Evolutionary conservation across 2,888 invertebrate genomes (phyloP), one percentile per base, ranked within the genome.

Genomic region (Eumacrocentrus americanus): DNA sequence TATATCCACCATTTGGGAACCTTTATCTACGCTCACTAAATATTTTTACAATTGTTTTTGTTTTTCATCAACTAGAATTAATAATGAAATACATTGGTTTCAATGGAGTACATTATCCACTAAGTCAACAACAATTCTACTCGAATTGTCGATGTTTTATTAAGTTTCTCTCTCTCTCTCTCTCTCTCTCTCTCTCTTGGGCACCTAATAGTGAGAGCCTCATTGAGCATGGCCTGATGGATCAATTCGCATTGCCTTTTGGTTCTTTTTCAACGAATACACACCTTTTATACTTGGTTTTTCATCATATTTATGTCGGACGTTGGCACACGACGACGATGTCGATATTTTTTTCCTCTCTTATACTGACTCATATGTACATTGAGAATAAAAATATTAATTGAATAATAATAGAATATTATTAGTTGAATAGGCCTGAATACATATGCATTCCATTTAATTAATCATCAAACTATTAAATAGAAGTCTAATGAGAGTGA

Each of bases 301-400:
- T 53, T 35, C 54, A 38, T 56, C 42, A 42, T 37, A 58, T 47
- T 40, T 60, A 55, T 58, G 20, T 9, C n/a, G 20, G 20, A 42
- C 42, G 11, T 42, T 42, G 18, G 42, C 42, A 42, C 42, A 42
- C 18, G 42, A 7, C 42, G 11, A 42, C 20, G 18, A 16, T 11
- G 20, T 9, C 20, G 42, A 42, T 18, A 18, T 11, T 18, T 18
- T 42, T 16, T 38, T n/a, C 4, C 60, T 46, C 58, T 16, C 60
- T 40, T 51, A 16, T 47, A 23, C 4, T 60, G 52, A 23, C 58
- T 48, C 40, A 53, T 20, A n/a, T n/a, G n/a, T n/a, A n/a, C n/a
- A n/a, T n/a, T n/a, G n/a, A n/a, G n/a, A n/a, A n/a, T n/a, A n/a
- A n/a, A n/a, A n/a, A n/a, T n/a, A n/a, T n/a, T n/a, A n/a, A n/a